Evolutionary conservation across 2,888 invertebrate species (phyloP), one percentile per base, ranked within the genome.

Genomic region (Mycalesis mineus): DNA sequence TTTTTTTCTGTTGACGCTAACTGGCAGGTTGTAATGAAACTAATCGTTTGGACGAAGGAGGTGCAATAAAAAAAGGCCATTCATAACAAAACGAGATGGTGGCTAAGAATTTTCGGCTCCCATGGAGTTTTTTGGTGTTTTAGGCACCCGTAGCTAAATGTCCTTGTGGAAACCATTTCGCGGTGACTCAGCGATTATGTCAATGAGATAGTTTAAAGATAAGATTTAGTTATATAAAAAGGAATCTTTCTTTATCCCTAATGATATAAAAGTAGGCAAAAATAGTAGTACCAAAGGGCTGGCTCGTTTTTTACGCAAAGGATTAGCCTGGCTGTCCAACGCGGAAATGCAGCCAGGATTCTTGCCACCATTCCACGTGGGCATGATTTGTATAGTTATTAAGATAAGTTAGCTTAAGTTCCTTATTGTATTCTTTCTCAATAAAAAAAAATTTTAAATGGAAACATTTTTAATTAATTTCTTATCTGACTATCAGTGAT

Each of bases 51-150:
- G 63, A 68, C 69, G 73, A 75, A 77, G 66, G 68, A 69, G 71
- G 66, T 64, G 61, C 56, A 57, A 68, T 68, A 72, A 76, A 75
- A 80, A 78, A 76, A 66, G 65, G 62, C 71, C 73, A 78, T 75
- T 79, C 73, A 77, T 68, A 69, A 69, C 65, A 67, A 70, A 66
- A 67, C 65, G 62, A 73, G 69, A 72, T 77, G 72, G 76, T 76
- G 76, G 72, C 67, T 67, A 77, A 80, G 84, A 84, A 86, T 87
- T 76, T 71, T 70, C 74, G 79, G 73, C 84, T 84, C 84, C 84
- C 84, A 79, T 81, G 78, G 60, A 58, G 74, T 84, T 87, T 65
- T 86, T 81, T 79, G 73, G 70, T 73, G 76, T 76, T 78, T 75
- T 74, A 77, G 72, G 66, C 70, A 63, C 58, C 82, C 87, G 80